Base-by-base conservation (phyloP, 2,113 vertebrate genomes). In the Rhadina sibilatrix region DNA sequence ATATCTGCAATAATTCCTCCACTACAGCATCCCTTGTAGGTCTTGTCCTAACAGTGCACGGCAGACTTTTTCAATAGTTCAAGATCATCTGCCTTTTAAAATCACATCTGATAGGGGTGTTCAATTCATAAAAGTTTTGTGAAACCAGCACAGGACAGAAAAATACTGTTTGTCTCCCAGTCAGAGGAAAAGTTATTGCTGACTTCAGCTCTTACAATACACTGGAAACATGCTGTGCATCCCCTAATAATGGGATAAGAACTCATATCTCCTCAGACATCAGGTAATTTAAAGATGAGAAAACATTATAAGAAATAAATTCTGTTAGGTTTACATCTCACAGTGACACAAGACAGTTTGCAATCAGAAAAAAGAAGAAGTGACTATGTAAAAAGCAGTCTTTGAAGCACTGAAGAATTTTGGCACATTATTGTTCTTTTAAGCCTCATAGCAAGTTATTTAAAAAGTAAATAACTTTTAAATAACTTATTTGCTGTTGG, bases 401-500 rank as follows among this genome's bases (percentile, higher is more conserved):
- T 20, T 37, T 53, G 28, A 83, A 95, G 65, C 5, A 57, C 10
- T 10, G n/a, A n/a, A 49, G 23, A 63, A 63, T 75, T 71, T 77
- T 9, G 24, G 11, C 20, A 70, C 19, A 37, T 33, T 0, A 14
- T 46, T 81, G 54, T 50, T 84, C 6, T 83, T 88, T 33, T 15
- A 84, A 52, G 56, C 10, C 15, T 75, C 91, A 54, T 8, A 59
- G 6, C 12, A 91, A 79, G 9, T 44, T 79, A 60, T 47, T 38
- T 33, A 14, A 91, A 68, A 76, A 31, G 12, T 0, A n/a, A n/a
- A n/a, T n/a, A n/a, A n/a, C n/a, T n/a, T n/a, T n/a, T n/a, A n/a
- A n/a, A n/a, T n/a, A n/a, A n/a, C 5, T 2, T 18, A 1, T 23
- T 63, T 1, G 1, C n/a, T 44, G 2, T 60, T 78, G 35, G 30